A percentile compares a stretch with the other conserved stretches of the same genome.
Evolutionary conservation across 2,113 vertebrate genomes (phyloP).

Genomic region (Callorhinus ursinus): DNA sequence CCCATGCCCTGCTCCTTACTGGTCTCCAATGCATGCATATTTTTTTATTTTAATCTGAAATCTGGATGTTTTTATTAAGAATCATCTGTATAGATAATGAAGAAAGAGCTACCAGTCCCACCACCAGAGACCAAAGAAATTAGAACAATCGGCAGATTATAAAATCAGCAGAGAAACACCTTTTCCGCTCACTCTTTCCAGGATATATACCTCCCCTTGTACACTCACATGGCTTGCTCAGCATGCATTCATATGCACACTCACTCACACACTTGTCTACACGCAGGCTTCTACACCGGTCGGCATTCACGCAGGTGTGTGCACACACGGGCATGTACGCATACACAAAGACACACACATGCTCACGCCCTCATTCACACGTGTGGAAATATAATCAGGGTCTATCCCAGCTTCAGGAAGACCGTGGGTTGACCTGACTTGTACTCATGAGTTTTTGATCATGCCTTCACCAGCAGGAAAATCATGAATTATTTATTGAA

Average conservation of each 20-base stretch:
- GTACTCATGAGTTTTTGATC: slow-evolving; percentile 26
- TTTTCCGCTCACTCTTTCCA: not conserved
- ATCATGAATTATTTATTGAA: slow-evolving; percentile 76
- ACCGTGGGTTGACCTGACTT: not conserved
- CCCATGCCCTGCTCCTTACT: not conserved
- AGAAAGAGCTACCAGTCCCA: slow-evolving; percentile 40
- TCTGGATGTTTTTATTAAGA: not conserved
- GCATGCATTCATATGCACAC: too few relatives aligned
- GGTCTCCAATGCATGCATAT: not conserved
- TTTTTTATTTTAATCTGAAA: not conserved
- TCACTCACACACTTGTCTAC: not conserved
- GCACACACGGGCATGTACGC: not conserved
- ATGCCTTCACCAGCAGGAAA: slow-evolving; percentile 50
- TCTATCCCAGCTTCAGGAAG: not conserved
- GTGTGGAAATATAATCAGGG: not conserved
- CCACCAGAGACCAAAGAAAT: slow-evolving; percentile 71
- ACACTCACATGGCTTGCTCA: accelerated
- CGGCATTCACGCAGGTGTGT: not conserved
- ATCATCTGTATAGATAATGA: not conserved
- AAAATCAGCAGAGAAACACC: not conserved
- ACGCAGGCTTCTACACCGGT: not conserved
- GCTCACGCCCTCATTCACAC: not conserved
- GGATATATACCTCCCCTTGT: accelerated
- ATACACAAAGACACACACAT: not conserved
- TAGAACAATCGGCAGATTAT: not conserved